Percentiles rank a stretch among this genome's conserved stretches.
These are phyloP conservation scores for Melanaphis sacchari DNA, from an alignment of 1,140 invertebrate species.

Conservation along the genomic window DNA sequence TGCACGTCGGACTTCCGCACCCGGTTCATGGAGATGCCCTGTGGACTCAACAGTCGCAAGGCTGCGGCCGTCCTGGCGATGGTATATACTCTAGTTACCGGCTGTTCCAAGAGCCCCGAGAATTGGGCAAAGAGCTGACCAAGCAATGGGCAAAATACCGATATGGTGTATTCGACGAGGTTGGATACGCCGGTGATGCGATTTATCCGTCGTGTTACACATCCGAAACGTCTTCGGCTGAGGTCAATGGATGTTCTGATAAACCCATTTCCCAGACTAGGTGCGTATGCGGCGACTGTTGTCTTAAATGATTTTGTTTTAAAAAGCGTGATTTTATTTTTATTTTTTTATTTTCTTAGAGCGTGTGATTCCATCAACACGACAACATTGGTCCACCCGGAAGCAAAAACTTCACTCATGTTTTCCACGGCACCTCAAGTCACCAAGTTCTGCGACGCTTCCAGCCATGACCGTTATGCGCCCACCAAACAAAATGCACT, in stretches of 20 bases:
- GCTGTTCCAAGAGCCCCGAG: slow-evolving; percentile 62
- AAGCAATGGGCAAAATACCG: slow-evolving; percentile 74
- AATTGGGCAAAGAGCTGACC: slow-evolving; percentile 66
- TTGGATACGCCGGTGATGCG: slow-evolving; percentile 69
- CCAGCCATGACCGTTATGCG: slow-evolving; percentile 69
- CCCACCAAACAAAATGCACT: slow-evolving; percentile 76
- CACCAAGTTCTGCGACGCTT: slow-evolving; percentile 70
- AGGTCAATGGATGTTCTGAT: slow-evolving; percentile 67
- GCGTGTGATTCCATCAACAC: slow-evolving; percentile 62
- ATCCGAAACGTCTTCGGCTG: slow-evolving; percentile 62
- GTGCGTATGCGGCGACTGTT: slow-evolving; percentile 61
- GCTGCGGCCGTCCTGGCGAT: slow-evolving; percentile 69
- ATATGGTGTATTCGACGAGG: slow-evolving; percentile 76
- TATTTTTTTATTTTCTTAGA: slow-evolving; percentile 62
- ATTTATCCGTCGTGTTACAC: slow-evolving; percentile 69
- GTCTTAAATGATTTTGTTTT: background rate
- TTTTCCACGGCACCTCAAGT: slow-evolving; percentile 66
- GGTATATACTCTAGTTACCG: slow-evolving; percentile 68
- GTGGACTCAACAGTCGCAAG: slow-evolving; percentile 70
- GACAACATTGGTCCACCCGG: slow-evolving; percentile 64
- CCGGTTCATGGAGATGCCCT: slow-evolving; percentile 66
- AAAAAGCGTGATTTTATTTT: background rate
- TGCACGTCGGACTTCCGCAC: slow-evolving; percentile 66
- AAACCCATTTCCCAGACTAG: slow-evolving; percentile 65
- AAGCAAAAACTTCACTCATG: slow-evolving; percentile 68